Evolutionary conservation across 2,888 invertebrate species (phyloP), one percentile per base, ranked within the genome.

Genomic region (Odontocolon sp.): DNA sequence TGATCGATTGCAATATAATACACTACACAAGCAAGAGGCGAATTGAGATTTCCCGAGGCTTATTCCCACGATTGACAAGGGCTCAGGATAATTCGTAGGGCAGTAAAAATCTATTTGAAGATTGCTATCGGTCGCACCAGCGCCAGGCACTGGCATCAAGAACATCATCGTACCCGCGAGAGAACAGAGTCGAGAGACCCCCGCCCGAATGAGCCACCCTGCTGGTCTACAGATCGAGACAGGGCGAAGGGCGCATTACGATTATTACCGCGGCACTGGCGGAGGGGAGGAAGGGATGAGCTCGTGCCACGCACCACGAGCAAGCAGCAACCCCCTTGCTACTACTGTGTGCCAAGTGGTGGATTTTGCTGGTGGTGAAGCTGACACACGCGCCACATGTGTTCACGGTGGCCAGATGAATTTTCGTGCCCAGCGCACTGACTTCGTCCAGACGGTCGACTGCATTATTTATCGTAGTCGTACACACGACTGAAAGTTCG

Each of bases 191-290:
- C 63, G 73, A 76, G 56, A 72, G 75, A 80, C 78, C 36, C 18
- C 50, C 21, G 45, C 56, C 36, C 8, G 57, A 45, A 57, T 50
- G 38, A 47, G 47, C 76, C 81, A 78, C 84, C 85, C 86, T 82
- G 71, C 42, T 26, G 21, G 36, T 14, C 31, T 42, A 52, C 56
- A 26, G 42, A 63, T 50, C 71, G 67, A 42, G 63, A 67, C 70
- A 70, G 70, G 69, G 56, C 74, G 85, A 84, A 87, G 86, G 88
- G 87, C 88, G 87, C 90, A 90, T 90, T 90, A 90, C 89, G 89
- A 88, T 90, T 90, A 90, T 90, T 90, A 89, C 87, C 82, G 83
- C 69, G 82, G 84, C 80, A 84, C 81, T 59, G 68, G 68, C 42
- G 21, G 56, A 56, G 36, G 42, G 40, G 31, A 59, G 72, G 63